Percentiles rank a stretch among this genome's conserved stretches.
These are phyloP conservation scores for Notarius lentiginosus DNA, from an alignment of 2,113 vertebrate species.

Conservation along the genomic window DNA sequence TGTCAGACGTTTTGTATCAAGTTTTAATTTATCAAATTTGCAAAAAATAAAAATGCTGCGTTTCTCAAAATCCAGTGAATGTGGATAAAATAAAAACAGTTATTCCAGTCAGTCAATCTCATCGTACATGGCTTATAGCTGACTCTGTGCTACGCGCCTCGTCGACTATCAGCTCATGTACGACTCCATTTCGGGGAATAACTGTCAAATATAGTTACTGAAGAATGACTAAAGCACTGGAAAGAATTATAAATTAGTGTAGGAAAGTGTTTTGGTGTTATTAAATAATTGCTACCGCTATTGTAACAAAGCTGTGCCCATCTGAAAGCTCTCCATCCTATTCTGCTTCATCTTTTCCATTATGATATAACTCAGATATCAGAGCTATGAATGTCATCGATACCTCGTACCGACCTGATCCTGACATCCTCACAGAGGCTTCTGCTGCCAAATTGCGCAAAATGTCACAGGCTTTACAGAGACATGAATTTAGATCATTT, in stretches of 20 bases:
- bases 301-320: background rate
- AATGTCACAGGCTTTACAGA: slow-evolving; percentile 1
- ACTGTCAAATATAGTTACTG: background rate
- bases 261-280: background rate
- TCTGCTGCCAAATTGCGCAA: background rate
- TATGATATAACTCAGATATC: background rate
- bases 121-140: no score
- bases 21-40: no score
- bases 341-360: background rate
- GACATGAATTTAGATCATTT: background rate
- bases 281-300: background rate
- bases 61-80: no score
- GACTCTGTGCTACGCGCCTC: no score
- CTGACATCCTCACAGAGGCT: background rate
- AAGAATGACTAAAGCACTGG: background rate
- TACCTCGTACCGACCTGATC: background rate
- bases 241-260: background rate
- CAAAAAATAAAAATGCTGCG: no score
- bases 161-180: no score
- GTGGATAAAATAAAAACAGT: no score
- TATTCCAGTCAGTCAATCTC: no score
- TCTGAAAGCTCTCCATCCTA: background rate
- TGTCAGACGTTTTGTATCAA: no score
- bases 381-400: background rate
- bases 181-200: no score